Evolutionary conservation across 2,113 vertebrate species (phyloP).

Genomic region (Cynocephalus volans): DNA sequence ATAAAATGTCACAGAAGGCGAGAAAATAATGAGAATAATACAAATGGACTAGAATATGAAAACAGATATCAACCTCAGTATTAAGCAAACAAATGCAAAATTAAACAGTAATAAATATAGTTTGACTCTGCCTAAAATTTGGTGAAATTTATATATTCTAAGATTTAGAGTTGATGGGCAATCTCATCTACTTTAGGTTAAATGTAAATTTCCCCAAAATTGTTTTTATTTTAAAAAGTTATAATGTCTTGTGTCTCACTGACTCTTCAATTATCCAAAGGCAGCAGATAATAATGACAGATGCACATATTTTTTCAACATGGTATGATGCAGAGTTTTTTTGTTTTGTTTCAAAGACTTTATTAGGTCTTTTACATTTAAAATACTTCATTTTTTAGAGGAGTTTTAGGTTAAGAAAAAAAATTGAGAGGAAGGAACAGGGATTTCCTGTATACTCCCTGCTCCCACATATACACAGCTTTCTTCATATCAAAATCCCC

Average conservation of each 20-base stretch:
- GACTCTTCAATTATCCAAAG: not conserved
- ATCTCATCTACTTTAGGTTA: not conserved
- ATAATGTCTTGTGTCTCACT: not conserved
- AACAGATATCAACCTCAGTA: not conserved
- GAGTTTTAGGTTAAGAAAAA: not conserved
- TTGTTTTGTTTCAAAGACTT: not conserved
- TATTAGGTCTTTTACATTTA: not conserved
- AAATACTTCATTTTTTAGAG: not conserved
- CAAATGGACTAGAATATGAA: not conserved
- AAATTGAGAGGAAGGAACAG: not conserved
- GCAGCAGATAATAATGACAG: not conserved
- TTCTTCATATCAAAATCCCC: not conserved
- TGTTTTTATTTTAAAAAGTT: not conserved
- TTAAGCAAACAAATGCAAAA: not conserved
- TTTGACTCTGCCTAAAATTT: not conserved
- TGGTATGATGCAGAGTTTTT: not conserved
- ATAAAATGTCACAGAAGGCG: constrained; percentile 61
- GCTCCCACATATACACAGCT: accelerated
- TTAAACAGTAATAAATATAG: not conserved
- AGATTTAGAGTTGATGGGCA: not conserved
- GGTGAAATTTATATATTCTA: not conserved
- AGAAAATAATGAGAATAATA: constrained; percentile 6
- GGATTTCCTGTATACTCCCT: not conserved
- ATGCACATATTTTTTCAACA: not conserved
- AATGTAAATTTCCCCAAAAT: not conserved